Percentiles rank a stretch among this genome's conserved stretches.
Evolutionary conservation across 2,797 vertebrate genomes (phyloP).

Genomic region (Malacoctenus gilli): DNA sequence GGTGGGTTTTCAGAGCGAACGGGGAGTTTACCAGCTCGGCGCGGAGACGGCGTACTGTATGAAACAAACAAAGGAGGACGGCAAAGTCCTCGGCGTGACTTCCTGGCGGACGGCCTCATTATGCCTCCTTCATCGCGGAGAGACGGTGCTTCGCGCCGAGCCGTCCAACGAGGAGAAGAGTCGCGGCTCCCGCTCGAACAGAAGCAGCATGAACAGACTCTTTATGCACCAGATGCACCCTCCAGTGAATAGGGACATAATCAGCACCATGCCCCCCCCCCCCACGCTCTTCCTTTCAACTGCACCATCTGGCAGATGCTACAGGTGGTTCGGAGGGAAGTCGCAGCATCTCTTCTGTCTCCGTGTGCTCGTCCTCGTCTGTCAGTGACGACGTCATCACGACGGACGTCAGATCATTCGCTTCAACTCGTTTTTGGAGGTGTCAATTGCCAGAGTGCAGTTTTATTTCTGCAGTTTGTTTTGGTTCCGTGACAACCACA

Average conservation of each 20-base stretch:
- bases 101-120: constrained; percentile 52
- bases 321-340: constrained; percentile 64
- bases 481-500: not conserved
- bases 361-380: constrained; percentile 33
- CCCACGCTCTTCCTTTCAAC: constrained; percentile 47
- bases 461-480: not conserved
- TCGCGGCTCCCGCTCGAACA: constrained; percentile 33
- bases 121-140: constrained; percentile 48
- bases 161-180: constrained; percentile 12
- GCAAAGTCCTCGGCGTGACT: constrained; percentile 28
- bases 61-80: constrained; percentile 11
- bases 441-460: not conserved
- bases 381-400: constrained; percentile 37
- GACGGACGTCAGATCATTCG: not conserved
- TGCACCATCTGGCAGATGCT: constrained; percentile 65
- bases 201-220: constrained; percentile 55
- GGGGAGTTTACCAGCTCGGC: constrained; percentile 6
- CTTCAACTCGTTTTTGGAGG: constrained; percentile 10
- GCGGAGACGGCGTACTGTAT: not conserved
- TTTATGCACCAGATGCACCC: constrained; percentile 66
- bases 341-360: constrained; percentile 50
- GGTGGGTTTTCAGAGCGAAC: constrained; percentile 1
- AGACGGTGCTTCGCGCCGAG: constrained; percentile 48
- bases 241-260: constrained; percentile 62
- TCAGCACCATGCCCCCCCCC: constrained; percentile 60